Evolutionary conservation across 2,113 vertebrate genomes (phyloP).

Genomic region (Periophthalmus modestus): DNA sequence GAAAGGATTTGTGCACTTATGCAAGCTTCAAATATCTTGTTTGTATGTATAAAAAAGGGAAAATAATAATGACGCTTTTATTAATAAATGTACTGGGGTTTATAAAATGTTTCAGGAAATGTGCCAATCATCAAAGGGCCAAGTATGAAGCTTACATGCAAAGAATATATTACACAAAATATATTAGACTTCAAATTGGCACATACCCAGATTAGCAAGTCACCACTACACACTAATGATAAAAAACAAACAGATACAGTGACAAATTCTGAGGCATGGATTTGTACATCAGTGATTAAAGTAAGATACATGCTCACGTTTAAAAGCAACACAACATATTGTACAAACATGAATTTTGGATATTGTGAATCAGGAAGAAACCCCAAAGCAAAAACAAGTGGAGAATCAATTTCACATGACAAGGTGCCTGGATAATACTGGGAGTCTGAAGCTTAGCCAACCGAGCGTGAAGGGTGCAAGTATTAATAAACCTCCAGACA

Average conservation of each 20-base stretch:
- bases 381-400: constrained; percentile 44
- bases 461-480: constrained; percentile 65
- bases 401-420: constrained; percentile 57
- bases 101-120: no score
- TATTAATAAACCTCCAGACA: constrained; percentile 68
- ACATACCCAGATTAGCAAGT: no score
- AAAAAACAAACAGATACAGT: background rate
- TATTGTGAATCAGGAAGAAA: constrained; percentile 28
- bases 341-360: constrained; percentile 25
- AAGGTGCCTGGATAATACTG: constrained; percentile 55
- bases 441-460: constrained; percentile 48
- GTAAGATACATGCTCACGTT: background rate
- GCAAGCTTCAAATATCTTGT: background rate
- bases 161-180: no score
- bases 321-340: constrained; percentile 5
- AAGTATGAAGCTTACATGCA: no score
- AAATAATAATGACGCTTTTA: no score
- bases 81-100: no score
- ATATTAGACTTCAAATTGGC: no score
- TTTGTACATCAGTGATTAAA: background rate
- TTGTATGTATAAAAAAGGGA: background rate
- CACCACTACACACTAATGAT: background rate
- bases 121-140: no score
- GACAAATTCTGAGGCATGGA: background rate
- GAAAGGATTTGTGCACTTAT: background rate